Evolutionary conservation across 2,888 invertebrate genomes (phyloP), one percentile per base, ranked within the genome.

Genomic region (Hymenopus coronatus): DNA sequence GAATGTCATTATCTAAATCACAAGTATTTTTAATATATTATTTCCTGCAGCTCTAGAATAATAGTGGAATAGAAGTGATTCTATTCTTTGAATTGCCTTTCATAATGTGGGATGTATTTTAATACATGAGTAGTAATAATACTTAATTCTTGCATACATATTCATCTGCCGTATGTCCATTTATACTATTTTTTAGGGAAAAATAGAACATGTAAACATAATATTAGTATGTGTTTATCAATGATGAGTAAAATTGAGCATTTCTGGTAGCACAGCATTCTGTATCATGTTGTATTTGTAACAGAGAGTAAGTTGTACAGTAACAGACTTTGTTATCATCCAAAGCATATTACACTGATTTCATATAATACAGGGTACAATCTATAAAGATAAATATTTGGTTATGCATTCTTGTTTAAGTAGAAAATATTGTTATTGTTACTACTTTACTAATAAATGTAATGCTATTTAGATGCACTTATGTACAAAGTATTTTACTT

Each of bases 401-500:
- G 54, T 70, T 86, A 28, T 28, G 82, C 33, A 14, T 27, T 30
- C 6, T 33, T 82, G 25, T 40, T 82, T 40, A 87, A 87, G 82
- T 87, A 87, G 87, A 87, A 87, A 87, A 87, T 82, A 82, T 82
- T 15, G 82, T 87, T 82, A n/a, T 33, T 87, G 28, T 87, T 20
- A 28, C n/a, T 33, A 87, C 82, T 28, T 82, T 54, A 82, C 87
- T 87, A 87, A 20, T 70, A 70, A 70, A 70, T 70, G 54, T 70
- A 20, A 70, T 70, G 54, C 54, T 70, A 70, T 25, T 70, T n/a
- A 40, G 81, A n/a, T 87, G 81, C 30, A 33, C 8, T 12, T 87
- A 82, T 87, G 28, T 82, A 86, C 86, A 86, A 70, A 9, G 85
- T 85, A 30, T 30, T 82, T 87, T 28, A 25, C 30, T 82, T 33